Base-by-base conservation (phyloP, 2,797 vertebrate species). In the Helostoma temminkii region DNA sequence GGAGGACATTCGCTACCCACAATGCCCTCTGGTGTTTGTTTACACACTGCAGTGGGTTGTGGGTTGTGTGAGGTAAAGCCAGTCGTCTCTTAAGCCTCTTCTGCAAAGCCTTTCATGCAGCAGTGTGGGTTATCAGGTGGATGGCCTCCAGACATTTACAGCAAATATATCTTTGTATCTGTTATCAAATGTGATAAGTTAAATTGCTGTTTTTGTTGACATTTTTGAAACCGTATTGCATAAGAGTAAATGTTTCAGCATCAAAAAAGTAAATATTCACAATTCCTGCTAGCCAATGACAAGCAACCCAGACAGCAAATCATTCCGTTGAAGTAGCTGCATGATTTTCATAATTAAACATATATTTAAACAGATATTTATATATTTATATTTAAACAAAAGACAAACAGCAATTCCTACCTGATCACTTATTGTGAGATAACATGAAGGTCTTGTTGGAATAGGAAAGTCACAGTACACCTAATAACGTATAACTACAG, bases 1-100 rank as follows among this genome's bases (percentile, higher is more conserved):
- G 71, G 71, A 79, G 69, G 68, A 76, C 25, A 57, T 63, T 81
- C 69, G 70, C 66, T 83, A 87, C 83, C 85, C 85, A 83, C 76
- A 78, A 86, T 86, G 86, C 89, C 87, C 83, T 88, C 82, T 80
- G 82, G 87, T 84, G 81, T 90, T 90, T 89, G 85, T 91, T 92
- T 88, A 91, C 80, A 84, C 79, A 57, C 66, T 49, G 73, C 10
- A 49, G 71, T 73, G 69, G 76, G 76, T 76, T 75, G 73, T 67
- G 80, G 80, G 80, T 80, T 83, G 66, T 64, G 65, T 21, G 55
- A 83, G 78, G 80, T 80, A 69, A 83, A 74, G 70, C 48, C 78
- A 71, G 64, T 66, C 64, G 53, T 66, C 67, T 47, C 56, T 39
- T 50, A 71, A 79, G 68, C 81, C 66, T 82, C 64, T 76, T 68